Evolutionary conservation across 37 sponge, comb jelly and placozoan genomes (phyloP), one percentile per base, ranked within the genome.

Genomic region (Chondrilla cf. caribensis): DNA sequence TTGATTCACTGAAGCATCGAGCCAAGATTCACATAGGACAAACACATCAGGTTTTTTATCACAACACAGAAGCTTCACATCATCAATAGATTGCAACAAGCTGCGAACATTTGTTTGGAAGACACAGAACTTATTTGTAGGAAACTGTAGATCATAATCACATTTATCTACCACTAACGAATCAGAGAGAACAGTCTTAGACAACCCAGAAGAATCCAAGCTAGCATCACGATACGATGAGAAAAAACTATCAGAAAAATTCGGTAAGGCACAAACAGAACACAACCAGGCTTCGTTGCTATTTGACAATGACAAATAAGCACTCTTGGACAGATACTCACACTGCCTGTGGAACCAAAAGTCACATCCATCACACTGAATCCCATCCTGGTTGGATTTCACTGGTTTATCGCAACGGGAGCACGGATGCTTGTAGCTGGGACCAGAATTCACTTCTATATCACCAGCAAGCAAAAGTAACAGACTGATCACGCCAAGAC

Each of bases 311-410:
- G 6, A 9, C 35, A 33, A 5, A 62, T 62, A 62, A 18, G 38
- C 32, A 70, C 38, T 33, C 5, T 36, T 70, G 28, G 71, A 31
- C 71, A 70, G 5, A 37, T 22, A 31, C 71, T 70, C 71, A 31
- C 71, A 70, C 35, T 38, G 14, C 5, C 35, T 70, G 28, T 70
- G 71, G 71, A 33, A 70, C 71, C 71, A 70, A 3, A 19, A 7
- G 38, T 37, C 28, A 37, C 71, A 70, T 19, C 35, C 38, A 70
- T 70, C 37, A 70, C 71, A 70, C 18, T 70, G 71, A 15, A 70
- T 22, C 6, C 71, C 71, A 3, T 70, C 38, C 71, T 70, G 71
- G 71, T 70, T 70, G 6, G 39, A 70, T 36, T 70, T 70, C 38
- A 70, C 39, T 31, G 71, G 71, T 2, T 70, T 70, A 19, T 5